Conservation (phyloP, 2,888 invertebrate species). For the Drosophila percnosoma region DNA sequence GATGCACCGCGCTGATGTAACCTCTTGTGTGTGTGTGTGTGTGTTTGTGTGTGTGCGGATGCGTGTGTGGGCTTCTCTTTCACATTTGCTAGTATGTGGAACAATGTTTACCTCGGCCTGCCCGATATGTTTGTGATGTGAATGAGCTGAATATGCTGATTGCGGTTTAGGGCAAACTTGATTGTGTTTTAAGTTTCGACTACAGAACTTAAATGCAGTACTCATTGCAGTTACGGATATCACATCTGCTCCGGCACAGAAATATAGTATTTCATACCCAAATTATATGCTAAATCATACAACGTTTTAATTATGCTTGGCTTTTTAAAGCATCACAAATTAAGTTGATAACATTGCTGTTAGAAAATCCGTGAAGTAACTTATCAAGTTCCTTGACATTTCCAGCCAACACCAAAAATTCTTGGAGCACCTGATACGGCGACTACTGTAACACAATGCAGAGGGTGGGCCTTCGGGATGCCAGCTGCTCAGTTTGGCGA, state of each 20-base stretch:
- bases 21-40: constrained; percentile 9
- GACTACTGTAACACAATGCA: neutral
- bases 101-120: constrained; percentile 7
- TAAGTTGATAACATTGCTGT: constrained; percentile 14
- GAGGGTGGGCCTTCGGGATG: constrained; percentile 15
- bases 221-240: neutral
- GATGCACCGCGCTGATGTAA: constrained; percentile 40
- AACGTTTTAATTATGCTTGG: constrained; percentile 1
- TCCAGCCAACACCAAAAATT: constrained; percentile 28
- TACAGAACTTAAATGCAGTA: neutral
- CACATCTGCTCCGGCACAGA: neutral
- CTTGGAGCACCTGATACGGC: constrained; percentile 32
- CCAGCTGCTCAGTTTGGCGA: constrained; percentile 37
- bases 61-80: constrained; percentile 6
- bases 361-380: constrained; percentile 41
- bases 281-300: neutral
- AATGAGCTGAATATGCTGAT: constrained; percentile 21
- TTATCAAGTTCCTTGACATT: constrained; percentile 49
- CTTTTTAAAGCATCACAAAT: constrained; percentile 1
- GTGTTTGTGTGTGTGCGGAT: neutral
- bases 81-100: constrained; percentile 4
- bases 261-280: neutral
- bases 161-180: constrained; percentile 14
- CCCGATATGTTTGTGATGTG: constrained; percentile 23
- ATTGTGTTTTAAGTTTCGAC: neutral